A percentile compares a stretch with the other conserved stretches of the same genome.
These are phyloP conservation scores for Thera obeliscata DNA, from an alignment of 2,888 invertebrate species.

Conservation along the genomic window DNA sequence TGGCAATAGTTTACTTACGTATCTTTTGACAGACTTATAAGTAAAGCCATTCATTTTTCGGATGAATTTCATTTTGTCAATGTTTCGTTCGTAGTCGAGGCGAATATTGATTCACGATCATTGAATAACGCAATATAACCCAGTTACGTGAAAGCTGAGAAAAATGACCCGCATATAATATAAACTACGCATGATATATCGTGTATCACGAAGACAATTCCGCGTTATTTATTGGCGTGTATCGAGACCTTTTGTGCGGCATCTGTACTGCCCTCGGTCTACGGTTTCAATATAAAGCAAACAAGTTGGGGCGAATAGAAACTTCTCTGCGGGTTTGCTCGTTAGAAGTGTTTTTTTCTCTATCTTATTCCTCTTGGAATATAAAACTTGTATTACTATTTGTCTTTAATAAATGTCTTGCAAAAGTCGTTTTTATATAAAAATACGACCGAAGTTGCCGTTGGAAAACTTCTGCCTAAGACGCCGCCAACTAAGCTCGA, in stretches of 20 bases:
- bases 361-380: slow-evolving; percentile 39
- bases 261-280: slow-evolving; percentile 55
- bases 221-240: slow-evolving; percentile 68
- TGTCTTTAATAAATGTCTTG: background rate
- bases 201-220: slow-evolving; percentile 63
- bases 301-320: slow-evolving; percentile 70
- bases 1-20: too few species aligned
- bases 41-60: too few species aligned
- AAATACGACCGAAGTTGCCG: background rate
- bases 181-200: slow-evolving; percentile 67
- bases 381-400: background rate
- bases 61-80: background rate
- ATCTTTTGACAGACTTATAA: too few species aligned
- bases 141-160: slow-evolving; percentile 62
- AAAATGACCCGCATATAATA: slow-evolving; percentile 62
- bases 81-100: background rate
- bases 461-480: slow-evolving; percentile 31
- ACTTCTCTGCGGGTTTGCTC: slow-evolving; percentile 70
- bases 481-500: slow-evolving; percentile 42
- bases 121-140: slow-evolving; percentile 25
- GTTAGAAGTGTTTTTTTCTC: slow-evolving; percentile 69
- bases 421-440: background rate
- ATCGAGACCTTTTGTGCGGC: slow-evolving; percentile 60
- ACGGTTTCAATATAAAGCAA: slow-evolving; percentile 69
- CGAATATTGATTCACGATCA: slow-evolving; percentile 3